phyloP scores from a whole-genome alignment of 53 echinoderm and acorn worm genomes.

The Crossaster papposus region DNA sequence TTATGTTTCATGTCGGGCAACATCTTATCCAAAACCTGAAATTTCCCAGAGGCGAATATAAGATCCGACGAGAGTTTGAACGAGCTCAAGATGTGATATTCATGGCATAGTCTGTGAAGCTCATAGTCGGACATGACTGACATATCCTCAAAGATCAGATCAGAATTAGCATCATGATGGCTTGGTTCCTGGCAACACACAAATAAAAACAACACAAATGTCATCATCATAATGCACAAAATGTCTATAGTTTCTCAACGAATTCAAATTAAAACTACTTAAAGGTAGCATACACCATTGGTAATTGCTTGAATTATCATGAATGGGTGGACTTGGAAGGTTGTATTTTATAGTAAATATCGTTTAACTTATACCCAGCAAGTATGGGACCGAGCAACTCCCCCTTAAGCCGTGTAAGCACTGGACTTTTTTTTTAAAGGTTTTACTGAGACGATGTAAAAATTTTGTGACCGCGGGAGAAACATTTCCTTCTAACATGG shows the following conservation, averaged over 20 bases:
- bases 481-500: too few relatives aligned
- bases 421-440: too few relatives aligned
- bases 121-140: constrained; percentile 94
- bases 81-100: constrained; percentile 59
- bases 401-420: too few relatives aligned
- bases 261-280: too few relatives aligned
- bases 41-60: constrained; percentile 83
- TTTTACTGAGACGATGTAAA: too few relatives aligned
- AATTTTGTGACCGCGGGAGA: too few relatives aligned
- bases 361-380: too few relatives aligned
- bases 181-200: constrained; percentile 76
- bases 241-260: neutral
- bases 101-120: constrained; percentile 80
- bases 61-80: constrained; percentile 69
- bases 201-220: neutral
- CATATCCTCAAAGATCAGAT: constrained; percentile 95
- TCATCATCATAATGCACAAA: neutral
- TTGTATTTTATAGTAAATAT: too few relatives aligned
- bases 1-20: constrained; percentile 79
- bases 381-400: too few relatives aligned
- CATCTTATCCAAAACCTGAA: constrained; percentile 75
- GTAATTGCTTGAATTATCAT: too few relatives aligned
- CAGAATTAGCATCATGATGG: constrained; percentile 87
- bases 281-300: too few relatives aligned
- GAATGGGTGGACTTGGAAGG: too few relatives aligned